Conservation (phyloP, 2,888 invertebrate genomes). For the Teinopalpus imperialis region DNA sequence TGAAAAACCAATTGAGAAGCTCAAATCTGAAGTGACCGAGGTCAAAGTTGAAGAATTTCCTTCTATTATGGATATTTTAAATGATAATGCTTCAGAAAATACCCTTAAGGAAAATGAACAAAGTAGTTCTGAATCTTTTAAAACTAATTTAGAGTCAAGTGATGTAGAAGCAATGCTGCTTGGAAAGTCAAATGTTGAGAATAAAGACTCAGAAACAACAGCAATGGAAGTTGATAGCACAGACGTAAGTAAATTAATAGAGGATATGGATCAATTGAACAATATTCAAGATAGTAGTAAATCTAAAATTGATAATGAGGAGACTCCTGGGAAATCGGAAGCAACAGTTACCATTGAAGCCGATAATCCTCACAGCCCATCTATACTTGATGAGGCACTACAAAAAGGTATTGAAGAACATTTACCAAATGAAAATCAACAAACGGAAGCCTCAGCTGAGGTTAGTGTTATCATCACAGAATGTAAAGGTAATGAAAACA, state of each 20-base stretch:
- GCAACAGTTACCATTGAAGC: slow-evolving; percentile 35
- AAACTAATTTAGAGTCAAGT: slow-evolving; percentile 60
- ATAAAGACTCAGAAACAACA: slow-evolving; percentile 38
- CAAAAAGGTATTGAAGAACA: slow-evolving; percentile 65
- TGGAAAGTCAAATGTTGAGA: slow-evolving; percentile 48
- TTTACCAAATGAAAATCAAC: slow-evolving; percentile 40
- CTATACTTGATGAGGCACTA: slow-evolving; percentile 65
- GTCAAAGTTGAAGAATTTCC: slow-evolving; percentile 64
- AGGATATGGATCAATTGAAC: slow-evolving; percentile 48
- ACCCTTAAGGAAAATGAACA: slow-evolving; percentile 53
- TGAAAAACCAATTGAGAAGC: slow-evolving; percentile 51
- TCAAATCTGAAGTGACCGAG: slow-evolving; percentile 37
- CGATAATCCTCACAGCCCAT: slow-evolving; percentile 64
- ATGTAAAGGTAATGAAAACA: slow-evolving; percentile 18
- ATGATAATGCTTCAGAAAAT: slow-evolving; percentile 42
- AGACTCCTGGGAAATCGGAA: slow-evolving; percentile 25
- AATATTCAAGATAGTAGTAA: slow-evolving; percentile 35
- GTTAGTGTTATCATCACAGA: slow-evolving; percentile 15
- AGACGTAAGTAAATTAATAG: slow-evolving; percentile 47
- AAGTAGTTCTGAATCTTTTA: slow-evolving; percentile 47
- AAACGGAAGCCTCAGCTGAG: slow-evolving; percentile 22
- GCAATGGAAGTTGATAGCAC: slow-evolving; percentile 58
- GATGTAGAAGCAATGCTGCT: slow-evolving; percentile 76
- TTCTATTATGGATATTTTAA: slow-evolving; percentile 77
- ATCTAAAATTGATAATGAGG: slow-evolving; percentile 32